Evolutionary conservation across 2,797 vertebrate genomes (phyloP), one percentile per base, ranked within the genome.

Genomic region (Dipus sagitta): DNA sequence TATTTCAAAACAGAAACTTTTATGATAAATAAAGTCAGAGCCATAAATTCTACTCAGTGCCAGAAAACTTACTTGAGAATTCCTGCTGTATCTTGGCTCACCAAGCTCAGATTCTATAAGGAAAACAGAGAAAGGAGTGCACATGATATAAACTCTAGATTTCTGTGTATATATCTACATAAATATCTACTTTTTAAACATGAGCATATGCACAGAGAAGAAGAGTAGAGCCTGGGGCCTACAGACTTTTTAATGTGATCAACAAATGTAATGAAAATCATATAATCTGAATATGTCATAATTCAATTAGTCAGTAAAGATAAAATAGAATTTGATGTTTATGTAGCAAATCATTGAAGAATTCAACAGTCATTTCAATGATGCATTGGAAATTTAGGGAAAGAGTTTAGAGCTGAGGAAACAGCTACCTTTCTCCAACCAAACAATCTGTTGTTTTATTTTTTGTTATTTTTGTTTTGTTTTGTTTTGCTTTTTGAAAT

Each of bases 321-420:
- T 80, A 38, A 76, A 81, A 58, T 82, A 78, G 18, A 62, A 15
- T 28, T 21, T 80, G 38, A 7, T 47, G 6, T 62, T 84, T 71
- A 62, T 38, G 38, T 26, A 62, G 34, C 24, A 70, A 20, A 28
- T 88, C 77, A 10, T 0, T 12, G 24, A 83, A 20, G 68, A 62
- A 9, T n/a, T 74, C 0, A 10, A 5, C 28, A 3, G 1, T 12
- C 6, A 20, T 42, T 24, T 68, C n/a, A 32, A 1, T 21, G 71
- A n/a, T 28, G 1, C 20, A 0, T 3, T 67, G 71, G 23, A 28
- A 65, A 14, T 1, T 15, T 12, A 8, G 5, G 12, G 17, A 30
- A 30, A 32, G 28, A 15, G 11, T 38, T n/a, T 26, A 23, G 42
- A 54, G 13, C 2, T 0, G 0, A n/a, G 11, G 47, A 78, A 38